Evolutionary conservation across 2,888 invertebrate species (phyloP).

Genomic region (Melanostoma mellinum): DNA sequence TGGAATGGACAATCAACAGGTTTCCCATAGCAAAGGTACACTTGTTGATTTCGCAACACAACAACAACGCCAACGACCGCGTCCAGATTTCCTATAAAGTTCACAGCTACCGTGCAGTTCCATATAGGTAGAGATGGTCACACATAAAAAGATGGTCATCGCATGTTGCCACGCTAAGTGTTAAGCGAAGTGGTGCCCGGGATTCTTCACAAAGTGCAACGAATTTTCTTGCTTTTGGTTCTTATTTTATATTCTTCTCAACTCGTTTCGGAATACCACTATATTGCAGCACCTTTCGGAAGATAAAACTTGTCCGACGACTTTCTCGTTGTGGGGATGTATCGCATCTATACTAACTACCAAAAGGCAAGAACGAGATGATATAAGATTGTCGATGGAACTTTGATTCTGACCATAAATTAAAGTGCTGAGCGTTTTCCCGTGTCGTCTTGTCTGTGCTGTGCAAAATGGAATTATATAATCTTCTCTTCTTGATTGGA

Average conservation of each 20-base stretch:
- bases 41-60: slow-evolving; percentile 55
- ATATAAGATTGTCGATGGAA: slow-evolving; percentile 58
- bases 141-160: slow-evolving; percentile 32
- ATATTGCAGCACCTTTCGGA: slow-evolving; percentile 37
- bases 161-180: slow-evolving; percentile 53
- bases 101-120: slow-evolving; percentile 52
- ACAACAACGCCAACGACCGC: not conserved
- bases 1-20: slow-evolving; percentile 50
- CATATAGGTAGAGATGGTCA: slow-evolving; percentile 17
- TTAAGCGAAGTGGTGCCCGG: slow-evolving; percentile 46
- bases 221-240: slow-evolving; percentile 37
- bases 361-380: slow-evolving; percentile 49
- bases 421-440: slow-evolving; percentile 42
- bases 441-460: slow-evolving; percentile 13
- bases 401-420: slow-evolving; percentile 61
- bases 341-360: slow-evolving; percentile 8
- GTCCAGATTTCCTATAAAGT: slow-evolving; percentile 32
- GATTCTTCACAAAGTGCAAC: slow-evolving; percentile 61
- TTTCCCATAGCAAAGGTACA: slow-evolving; percentile 43
- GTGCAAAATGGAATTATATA: slow-evolving; percentile 49
- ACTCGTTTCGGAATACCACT: slow-evolving; percentile 46
- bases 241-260: slow-evolving; percentile 20
- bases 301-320: slow-evolving; percentile 59
- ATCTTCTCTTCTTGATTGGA: slow-evolving; percentile 32
- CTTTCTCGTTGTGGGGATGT: slow-evolving; percentile 44